These are phyloP conservation scores for Agriotes lineatus DNA, from an alignment of 2,888 invertebrate species.

Conservation along the genomic window DNA sequence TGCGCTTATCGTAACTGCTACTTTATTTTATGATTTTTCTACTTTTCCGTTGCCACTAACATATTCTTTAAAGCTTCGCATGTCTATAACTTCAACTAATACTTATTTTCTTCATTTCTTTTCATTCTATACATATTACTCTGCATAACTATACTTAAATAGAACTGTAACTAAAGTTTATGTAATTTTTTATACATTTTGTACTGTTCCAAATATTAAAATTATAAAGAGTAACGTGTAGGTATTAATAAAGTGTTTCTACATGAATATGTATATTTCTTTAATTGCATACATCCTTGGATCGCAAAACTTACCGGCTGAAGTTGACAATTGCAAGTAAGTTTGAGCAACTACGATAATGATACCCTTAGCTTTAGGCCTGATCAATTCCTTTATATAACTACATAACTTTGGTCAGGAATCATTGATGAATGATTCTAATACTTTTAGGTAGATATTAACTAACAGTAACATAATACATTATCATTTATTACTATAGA, in stretches of 20 bases:
- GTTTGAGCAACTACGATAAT: background rate
- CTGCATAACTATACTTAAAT: background rate
- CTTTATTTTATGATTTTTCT: no score
- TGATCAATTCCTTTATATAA: conserved; percentile 22
- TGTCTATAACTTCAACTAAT: background rate
- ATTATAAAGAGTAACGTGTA: background rate
- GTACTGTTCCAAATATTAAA: background rate
- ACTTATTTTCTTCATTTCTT: background rate
- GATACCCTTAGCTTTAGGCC: conserved; percentile 20
- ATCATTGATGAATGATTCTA: conserved; percentile 36
- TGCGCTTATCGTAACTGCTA: no score
- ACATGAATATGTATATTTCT: conserved; percentile 37
- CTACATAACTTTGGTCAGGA: conserved; percentile 36
- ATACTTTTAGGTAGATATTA: conserved; percentile 36
- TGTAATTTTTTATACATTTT: conserved; percentile 4
- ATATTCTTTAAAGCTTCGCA: no score
- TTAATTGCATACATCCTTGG: conserved; percentile 26
- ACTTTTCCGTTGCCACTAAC: no score
- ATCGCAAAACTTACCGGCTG: background rate
- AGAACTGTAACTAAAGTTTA: no score
- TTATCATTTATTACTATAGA: conserved; percentile 19
- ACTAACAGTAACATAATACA: conserved; percentile 23
- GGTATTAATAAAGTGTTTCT: conserved; percentile 21
- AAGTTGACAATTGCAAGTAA: background rate
- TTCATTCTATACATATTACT: background rate